phyloP scores from a whole-genome alignment of 2,113 vertebrate genomes.

The Callithrix jacchus region DNA sequence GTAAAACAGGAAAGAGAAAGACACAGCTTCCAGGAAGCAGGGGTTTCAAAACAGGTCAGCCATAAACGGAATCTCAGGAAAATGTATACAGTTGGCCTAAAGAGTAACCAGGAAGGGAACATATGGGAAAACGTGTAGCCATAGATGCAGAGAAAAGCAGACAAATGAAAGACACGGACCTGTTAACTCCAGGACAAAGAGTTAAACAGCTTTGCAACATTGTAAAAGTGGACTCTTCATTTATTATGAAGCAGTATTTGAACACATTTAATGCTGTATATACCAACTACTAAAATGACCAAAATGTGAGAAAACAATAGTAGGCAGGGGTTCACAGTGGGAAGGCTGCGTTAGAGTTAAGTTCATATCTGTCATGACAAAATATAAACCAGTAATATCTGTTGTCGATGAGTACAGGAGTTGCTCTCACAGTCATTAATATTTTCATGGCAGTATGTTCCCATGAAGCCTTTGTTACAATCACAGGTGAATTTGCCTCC shows the following conservation, averaged over 20 bases:
- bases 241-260: background rate
- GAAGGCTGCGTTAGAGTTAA: background rate
- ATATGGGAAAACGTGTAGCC: background rate
- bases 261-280: background rate
- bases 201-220: rapidly evolving
- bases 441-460: slow-evolving; percentile 99
- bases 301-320: background rate
- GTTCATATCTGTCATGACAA: background rate
- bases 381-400: background rate
- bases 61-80: background rate
- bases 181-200: background rate
- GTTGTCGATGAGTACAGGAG: background rate
- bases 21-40: background rate
- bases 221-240: background rate
- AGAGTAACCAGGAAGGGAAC: background rate
- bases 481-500: slow-evolving; percentile 99
- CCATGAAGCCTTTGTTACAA: slow-evolving; percentile 97
- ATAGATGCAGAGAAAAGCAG: background rate
- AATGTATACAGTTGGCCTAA: background rate
- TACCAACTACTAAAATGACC: no score
- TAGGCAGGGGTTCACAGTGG: background rate
- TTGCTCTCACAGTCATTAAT: no score
- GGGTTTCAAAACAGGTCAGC: no score
- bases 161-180: background rate
- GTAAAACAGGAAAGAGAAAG: background rate